These are phyloP conservation scores for Heliconius sara DNA, from an alignment of 2,888 invertebrate species.

Conservation along the genomic window DNA sequence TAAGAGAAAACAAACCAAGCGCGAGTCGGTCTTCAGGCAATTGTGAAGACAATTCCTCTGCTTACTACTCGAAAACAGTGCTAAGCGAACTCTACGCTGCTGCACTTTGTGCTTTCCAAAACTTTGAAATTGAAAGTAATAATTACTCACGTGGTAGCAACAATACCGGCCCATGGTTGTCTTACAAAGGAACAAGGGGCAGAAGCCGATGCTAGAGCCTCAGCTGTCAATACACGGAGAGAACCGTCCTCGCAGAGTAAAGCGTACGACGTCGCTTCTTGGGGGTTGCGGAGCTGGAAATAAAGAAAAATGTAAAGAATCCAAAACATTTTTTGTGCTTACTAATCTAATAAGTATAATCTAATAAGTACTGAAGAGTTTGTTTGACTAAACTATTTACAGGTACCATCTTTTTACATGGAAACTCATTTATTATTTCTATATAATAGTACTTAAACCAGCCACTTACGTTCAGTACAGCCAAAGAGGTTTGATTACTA, in stretches of 20 bases:
- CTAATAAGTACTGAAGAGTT: neutral
- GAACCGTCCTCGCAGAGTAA: conserved; percentile 88
- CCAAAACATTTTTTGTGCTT: neutral
- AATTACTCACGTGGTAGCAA: conserved; percentile 78
- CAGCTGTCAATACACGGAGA: conserved; percentile 75
- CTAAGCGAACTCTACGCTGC: neutral
- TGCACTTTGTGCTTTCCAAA: neutral
- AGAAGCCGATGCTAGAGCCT: conserved; percentile 48
- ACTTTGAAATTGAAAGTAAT: neutral
- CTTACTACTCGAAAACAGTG: too few species aligned
- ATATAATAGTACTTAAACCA: too few species aligned
- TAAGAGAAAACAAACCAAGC: too few species aligned
- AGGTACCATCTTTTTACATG: too few species aligned
- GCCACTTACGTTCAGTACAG: too few species aligned
- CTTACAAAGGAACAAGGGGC: conserved; percentile 85
- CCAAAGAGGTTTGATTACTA: too few species aligned
- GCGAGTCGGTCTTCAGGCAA: too few species aligned
- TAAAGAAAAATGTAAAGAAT: conserved; percentile 21
- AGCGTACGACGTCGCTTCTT: conserved; percentile 73
- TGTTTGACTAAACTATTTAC: too few species aligned
- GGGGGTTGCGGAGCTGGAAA: conserved; percentile 61
- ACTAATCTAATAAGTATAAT: neutral
- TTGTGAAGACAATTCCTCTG: too few species aligned
- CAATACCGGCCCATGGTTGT: conserved; percentile 85
- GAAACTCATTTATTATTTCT: too few species aligned